These are phyloP conservation scores for Kryphioiulus occultus DNA, from an alignment of 2,888 invertebrate species.

Conservation along the genomic window DNA sequence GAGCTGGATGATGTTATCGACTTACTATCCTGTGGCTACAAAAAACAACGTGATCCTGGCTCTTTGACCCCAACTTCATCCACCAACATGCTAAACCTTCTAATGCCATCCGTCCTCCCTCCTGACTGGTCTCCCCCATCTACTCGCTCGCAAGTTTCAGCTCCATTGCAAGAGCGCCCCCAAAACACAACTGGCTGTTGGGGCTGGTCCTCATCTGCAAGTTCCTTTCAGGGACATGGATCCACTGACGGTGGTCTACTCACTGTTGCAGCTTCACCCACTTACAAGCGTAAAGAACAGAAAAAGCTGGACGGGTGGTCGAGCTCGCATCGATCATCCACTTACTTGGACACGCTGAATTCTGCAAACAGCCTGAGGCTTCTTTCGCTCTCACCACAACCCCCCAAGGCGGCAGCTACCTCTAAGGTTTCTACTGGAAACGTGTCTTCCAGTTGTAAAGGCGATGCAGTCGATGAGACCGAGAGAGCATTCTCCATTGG, in stretches of 20 bases:
- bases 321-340: neutral
- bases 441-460: neutral
- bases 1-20: slow-evolving; percentile 37
- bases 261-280: slow-evolving; percentile 22
- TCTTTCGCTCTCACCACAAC: slow-evolving; percentile 8
- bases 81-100: neutral
- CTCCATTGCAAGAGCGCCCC: neutral
- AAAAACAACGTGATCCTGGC: neutral
- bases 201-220: slow-evolving; percentile 35
- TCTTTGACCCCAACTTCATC: neutral
- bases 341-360: slow-evolving; percentile 8
- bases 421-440: neutral
- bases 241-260: neutral
- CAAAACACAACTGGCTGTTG: slow-evolving; percentile 20
- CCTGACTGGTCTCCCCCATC: slow-evolving; percentile 33
- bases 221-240: neutral
- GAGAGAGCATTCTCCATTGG: slow-evolving; percentile 45
- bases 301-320: slow-evolving; percentile 28
- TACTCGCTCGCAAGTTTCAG: neutral
- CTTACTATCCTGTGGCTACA: neutral
- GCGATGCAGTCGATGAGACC: neutral
- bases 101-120: neutral
- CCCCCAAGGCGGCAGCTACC: neutral
- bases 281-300: slow-evolving; percentile 33
- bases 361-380: neutral